Evolutionary conservation across 2,797 vertebrate species (phyloP).

Genomic region (Pangasius mekongensis): DNA sequence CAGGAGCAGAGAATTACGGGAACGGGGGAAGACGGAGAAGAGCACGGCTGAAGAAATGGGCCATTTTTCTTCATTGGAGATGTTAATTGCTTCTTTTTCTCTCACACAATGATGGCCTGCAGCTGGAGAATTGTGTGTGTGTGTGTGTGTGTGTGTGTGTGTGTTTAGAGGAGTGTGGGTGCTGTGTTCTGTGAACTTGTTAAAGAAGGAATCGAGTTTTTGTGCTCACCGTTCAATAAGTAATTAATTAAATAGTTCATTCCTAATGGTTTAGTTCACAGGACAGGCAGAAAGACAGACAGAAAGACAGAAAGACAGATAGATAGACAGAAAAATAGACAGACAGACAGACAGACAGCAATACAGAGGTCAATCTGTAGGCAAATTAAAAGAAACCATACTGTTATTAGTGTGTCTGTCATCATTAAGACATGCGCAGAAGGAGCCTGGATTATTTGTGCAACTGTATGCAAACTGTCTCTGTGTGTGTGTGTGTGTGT

Average conservation of each 20-base stretch:
- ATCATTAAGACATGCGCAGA: background rate
- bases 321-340: background rate
- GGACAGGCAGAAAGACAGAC: background rate
- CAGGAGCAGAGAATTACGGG: slow-evolving; percentile 53
- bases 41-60: slow-evolving; percentile 45
- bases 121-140: slow-evolving; percentile 51
- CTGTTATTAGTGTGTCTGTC: background rate
- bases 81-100: slow-evolving; percentile 68
- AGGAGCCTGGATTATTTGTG: background rate
- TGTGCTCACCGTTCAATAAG: slow-evolving; percentile 66
- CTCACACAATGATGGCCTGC: slow-evolving; percentile 51
- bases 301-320: background rate
- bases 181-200: slow-evolving; percentile 25
- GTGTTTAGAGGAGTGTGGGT: slow-evolving; percentile 4
- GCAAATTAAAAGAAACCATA: background rate
- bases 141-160: slow-evolving; percentile 19
- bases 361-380: background rate
- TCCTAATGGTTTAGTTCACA: slow-evolving; percentile 52
- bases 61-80: slow-evolving; percentile 58
- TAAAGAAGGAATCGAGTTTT: slow-evolving; percentile 51
- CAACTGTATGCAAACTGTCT: slow-evolving; percentile 19
- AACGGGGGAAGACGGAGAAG: slow-evolving; percentile 42
- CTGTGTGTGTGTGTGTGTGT: slow-evolving; percentile 24
- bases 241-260: slow-evolving; percentile 72
- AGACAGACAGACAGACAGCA: background rate